These are phyloP conservation scores for Sebastes cheni DNA, from an alignment of 2,797 vertebrate genomes.

Conservation along the genomic window DNA sequence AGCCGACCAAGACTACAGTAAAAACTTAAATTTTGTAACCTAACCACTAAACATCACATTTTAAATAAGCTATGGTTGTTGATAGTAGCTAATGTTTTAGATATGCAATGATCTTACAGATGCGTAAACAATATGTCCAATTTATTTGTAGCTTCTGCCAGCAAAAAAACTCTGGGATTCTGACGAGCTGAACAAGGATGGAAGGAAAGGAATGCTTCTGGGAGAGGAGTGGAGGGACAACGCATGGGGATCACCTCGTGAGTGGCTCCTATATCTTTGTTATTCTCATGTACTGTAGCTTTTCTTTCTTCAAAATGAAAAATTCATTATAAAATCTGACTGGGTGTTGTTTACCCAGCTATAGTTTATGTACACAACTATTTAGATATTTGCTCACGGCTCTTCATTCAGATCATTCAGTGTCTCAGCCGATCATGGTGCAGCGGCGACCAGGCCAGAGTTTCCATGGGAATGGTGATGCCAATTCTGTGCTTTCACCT, in stretches of 20 bases:
- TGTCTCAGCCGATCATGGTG: conserved; percentile 99
- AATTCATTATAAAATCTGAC: background rate
- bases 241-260: conserved; percentile 97
- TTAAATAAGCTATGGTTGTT: background rate
- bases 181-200: conserved; percentile 97
- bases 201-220: conserved; percentile 97
- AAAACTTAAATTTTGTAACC: background rate
- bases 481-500: conserved; percentile 96
- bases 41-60: background rate
- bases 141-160: conserved; percentile 88
- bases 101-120: background rate
- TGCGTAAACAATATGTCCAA: background rate
- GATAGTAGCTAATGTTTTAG: background rate
- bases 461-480: conserved; percentile 97
- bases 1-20: background rate
- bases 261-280: conserved; percentile 67
- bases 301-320: background rate
- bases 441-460: conserved; percentile 96
- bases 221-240: conserved; percentile 98
- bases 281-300: background rate
- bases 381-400: conserved; percentile 32
- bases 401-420: conserved; percentile 92
- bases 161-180: conserved; percentile 99
- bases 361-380: background rate
- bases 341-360: background rate